Base-by-base conservation (phyloP, 1,140 invertebrate genomes). In the Battus philenor region DNA sequence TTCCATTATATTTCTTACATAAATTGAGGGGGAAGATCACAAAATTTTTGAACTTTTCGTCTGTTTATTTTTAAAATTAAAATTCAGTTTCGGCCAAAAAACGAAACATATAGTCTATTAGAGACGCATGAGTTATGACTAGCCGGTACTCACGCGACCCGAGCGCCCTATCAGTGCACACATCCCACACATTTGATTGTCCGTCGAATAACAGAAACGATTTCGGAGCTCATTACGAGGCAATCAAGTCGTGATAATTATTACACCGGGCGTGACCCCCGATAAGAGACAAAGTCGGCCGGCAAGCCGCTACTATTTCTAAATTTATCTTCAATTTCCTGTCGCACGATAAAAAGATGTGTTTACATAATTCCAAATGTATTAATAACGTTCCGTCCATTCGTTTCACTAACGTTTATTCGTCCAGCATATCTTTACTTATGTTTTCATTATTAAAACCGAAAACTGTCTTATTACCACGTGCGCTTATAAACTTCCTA, bases 271-370 rank as follows among this genome's bases (percentile, higher is more conserved):
- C 48, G 36, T 60, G 75, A 73, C 65, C 66, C 24, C 52, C 50
- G 74, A 80, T 78, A 76, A 72, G 31, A 45, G 34, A 72, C 54
- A 70, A 72, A 75, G 61, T 60, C 60, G 50, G 54, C 58, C 55
- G 63, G 51, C 57, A 24, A 18, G 46, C 30, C 51, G 36, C 39
- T 45, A 57, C 29, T 41, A 53, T 46, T 43, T 66, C 55, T 68
- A 64, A 66, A 62, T 64, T 61, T 66, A 70, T 61, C 58, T 54
- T 54, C 33, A 39, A 48, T 69, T 74, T 71, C 69, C 69, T 75
- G 56, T 54, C 54, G 48, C 39, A 54, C 58, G 61, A 69, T 68
- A 67, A 71, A 56, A 46, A 54, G 26, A 38, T 56, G 11, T 68
- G 57, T 65, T 71, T 63, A 58, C 58, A 53, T 68, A 52, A 58